Evolutionary conservation across 1,140 invertebrate genomes (phyloP).

Genomic region (Batillaria attramentaria): DNA sequence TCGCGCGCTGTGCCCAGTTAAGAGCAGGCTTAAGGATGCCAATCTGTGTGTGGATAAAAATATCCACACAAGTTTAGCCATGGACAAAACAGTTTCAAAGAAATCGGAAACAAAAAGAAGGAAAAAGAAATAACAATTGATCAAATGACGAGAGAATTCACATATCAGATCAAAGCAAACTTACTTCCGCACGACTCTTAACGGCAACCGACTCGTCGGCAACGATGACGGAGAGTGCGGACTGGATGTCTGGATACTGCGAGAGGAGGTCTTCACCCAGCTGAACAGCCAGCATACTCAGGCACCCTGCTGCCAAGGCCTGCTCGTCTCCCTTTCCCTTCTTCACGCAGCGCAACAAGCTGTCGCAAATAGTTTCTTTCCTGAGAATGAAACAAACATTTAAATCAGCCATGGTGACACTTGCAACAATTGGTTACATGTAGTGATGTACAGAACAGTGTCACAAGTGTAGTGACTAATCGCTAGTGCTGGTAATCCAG

Average conservation of each 20-base stretch:
- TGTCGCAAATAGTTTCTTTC: slow-evolving; percentile 85
- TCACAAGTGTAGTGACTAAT: background rate
- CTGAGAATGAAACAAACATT: slow-evolving; percentile 67
- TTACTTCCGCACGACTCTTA: slow-evolving; percentile 79
- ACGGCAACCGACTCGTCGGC: slow-evolving; percentile 77
- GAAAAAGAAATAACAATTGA: slow-evolving; percentile 6
- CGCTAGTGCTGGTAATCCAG: background rate
- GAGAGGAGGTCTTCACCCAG: slow-evolving; percentile 80
- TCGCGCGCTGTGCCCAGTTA: too few species aligned
- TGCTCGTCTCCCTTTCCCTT: slow-evolving; percentile 88
- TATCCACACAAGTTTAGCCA: too few species aligned
- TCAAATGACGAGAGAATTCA: background rate
- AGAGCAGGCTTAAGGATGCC: too few species aligned
- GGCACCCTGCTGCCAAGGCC: slow-evolving; percentile 83
- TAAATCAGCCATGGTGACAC: slow-evolving; percentile 30
- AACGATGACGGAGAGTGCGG: slow-evolving; percentile 76
- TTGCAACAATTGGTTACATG: background rate
- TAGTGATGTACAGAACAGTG: background rate
- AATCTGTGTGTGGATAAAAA: too few species aligned
- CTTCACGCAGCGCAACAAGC: slow-evolving; percentile 84
- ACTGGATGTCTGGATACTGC: slow-evolving; percentile 77
- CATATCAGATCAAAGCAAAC: slow-evolving; percentile 9
- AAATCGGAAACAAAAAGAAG: background rate
- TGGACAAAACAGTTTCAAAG: background rate
- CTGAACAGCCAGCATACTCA: slow-evolving; percentile 87